Conservation (phyloP, 2,113 vertebrate species). For the Thinocorus orbignyianus region DNA sequence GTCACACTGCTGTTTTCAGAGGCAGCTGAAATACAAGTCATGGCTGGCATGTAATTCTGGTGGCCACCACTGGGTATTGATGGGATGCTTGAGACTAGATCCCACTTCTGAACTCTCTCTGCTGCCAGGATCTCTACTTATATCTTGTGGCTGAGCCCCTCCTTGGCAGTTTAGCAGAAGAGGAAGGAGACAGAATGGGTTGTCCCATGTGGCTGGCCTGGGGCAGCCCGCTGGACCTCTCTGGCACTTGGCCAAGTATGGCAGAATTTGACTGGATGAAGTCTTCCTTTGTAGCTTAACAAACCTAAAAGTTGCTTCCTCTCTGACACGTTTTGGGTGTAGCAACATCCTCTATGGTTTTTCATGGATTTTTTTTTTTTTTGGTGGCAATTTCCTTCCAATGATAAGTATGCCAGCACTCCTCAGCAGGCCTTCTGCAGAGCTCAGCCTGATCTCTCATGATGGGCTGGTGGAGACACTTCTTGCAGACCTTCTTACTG, state of each 20-base stretch:
- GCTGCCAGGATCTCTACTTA: not conserved
- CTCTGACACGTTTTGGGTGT: not conserved
- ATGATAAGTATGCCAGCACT: not conserved
- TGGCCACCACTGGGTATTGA: not conserved
- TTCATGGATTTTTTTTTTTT: not conserved
- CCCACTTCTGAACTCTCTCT: rapidly evolving
- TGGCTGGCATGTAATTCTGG: not conserved
- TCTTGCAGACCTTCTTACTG: not conserved
- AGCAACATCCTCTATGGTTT: not conserved
- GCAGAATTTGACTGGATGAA: not conserved
- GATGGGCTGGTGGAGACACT: not conserved
- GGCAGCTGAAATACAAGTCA: not conserved
- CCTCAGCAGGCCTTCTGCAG: not conserved
- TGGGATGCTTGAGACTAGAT: not conserved
- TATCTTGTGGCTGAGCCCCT: not conserved
- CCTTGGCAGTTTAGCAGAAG: not conserved
- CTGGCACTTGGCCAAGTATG: not conserved
- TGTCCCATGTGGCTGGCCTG: not conserved
- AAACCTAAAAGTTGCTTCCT: not conserved
- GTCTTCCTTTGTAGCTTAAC: not conserved
- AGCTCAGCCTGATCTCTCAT: not conserved
- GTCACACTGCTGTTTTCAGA: not conserved
- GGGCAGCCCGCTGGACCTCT: not conserved
- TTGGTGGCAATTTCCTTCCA: not conserved
- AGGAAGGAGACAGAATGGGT: not conserved